Conservation (phyloP, 2,113 vertebrate species). For the Oncorhynchus nerka region DNA sequence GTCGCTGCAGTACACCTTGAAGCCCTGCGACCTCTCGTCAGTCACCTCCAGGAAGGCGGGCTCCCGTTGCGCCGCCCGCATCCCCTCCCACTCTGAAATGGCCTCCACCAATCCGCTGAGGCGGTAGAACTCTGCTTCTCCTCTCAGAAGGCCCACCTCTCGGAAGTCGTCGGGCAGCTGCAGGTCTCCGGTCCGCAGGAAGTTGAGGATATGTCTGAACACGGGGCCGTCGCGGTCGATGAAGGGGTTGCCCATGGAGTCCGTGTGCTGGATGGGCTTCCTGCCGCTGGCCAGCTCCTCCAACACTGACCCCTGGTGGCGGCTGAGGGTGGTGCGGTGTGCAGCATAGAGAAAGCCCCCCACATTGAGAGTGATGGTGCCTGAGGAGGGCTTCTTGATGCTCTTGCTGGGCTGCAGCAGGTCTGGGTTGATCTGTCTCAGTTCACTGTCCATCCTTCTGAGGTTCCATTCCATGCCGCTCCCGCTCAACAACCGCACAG, state of each 20-base stretch:
- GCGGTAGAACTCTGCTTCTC: constrained; percentile 93
- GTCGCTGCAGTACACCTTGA: constrained; percentile 96
- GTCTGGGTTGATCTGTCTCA: constrained; percentile 81
- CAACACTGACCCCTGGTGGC: constrained; percentile 89
- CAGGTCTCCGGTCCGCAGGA: constrained; percentile 92
- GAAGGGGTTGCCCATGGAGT: constrained; percentile 94
- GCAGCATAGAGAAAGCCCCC: constrained; percentile 95
- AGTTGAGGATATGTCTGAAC: constrained; percentile 97
- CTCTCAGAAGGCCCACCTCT: constrained; percentile 89
- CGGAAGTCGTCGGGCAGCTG: constrained; percentile 94
- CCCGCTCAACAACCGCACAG: constrained; percentile 51
- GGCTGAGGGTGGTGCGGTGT: constrained; percentile 89
- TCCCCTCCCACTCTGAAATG: constrained; percentile 86
- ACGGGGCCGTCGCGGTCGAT: constrained; percentile 96
- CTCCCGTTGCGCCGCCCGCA: constrained; percentile 82
- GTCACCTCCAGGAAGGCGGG: constrained; percentile 96
- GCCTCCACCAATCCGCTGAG: constrained; percentile 88
- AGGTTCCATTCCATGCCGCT: constrained; percentile 89
- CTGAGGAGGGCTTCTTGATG: constrained; percentile 84
- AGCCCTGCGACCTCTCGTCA: constrained; percentile 94
- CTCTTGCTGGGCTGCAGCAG: constrained; percentile 89
- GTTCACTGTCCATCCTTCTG: constrained; percentile 88
- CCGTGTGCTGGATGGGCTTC: constrained; percentile 86
- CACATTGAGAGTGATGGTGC: constrained; percentile 91
- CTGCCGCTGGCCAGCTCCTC: constrained; percentile 92